phyloP scores from a whole-genome alignment of 1,140 invertebrate genomes.

The Neotoxoptera formosana region DNA sequence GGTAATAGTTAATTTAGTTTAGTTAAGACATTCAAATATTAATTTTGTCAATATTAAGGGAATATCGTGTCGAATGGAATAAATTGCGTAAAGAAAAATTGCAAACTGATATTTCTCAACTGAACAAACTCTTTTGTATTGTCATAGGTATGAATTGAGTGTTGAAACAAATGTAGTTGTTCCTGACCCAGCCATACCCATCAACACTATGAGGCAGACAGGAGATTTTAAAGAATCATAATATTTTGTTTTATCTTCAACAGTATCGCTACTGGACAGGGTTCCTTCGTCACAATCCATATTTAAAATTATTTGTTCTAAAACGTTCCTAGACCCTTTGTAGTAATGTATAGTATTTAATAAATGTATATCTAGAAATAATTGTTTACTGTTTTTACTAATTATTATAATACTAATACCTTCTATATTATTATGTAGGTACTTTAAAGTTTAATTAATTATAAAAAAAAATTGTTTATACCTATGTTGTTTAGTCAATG shows the following conservation, averaged over 20 bases:
- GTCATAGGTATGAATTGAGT: conserved; percentile 73
- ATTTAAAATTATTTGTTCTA: not conserved
- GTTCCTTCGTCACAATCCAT: conserved; percentile 13
- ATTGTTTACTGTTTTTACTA: too few species aligned
- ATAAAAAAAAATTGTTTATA: too few species aligned
- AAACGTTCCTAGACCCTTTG: too few species aligned
- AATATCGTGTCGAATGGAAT: conserved; percentile 77
- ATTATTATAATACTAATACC: too few species aligned
- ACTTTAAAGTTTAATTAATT: too few species aligned
- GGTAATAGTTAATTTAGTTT: conserved; percentile 65
- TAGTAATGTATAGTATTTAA: too few species aligned
- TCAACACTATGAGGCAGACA: conserved; percentile 81
- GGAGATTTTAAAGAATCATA: conserved; percentile 63
- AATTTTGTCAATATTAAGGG: conserved; percentile 64
- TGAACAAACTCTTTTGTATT: conserved; percentile 65
- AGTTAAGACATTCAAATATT: conserved; percentile 27
- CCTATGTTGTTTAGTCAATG: too few species aligned
- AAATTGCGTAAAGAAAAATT: conserved; percentile 69
- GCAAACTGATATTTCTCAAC: conserved; percentile 25
- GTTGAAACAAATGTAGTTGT: conserved; percentile 90
- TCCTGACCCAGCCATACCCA: conserved; percentile 74
- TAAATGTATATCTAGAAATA: too few species aligned
- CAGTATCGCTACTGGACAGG: not conserved
- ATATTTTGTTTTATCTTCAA: not conserved
- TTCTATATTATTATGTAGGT: too few species aligned